Evolutionary conservation across 2,113 vertebrate genomes (phyloP), one percentile per base, ranked within the genome.

Genomic region (Strix uralensis): DNA sequence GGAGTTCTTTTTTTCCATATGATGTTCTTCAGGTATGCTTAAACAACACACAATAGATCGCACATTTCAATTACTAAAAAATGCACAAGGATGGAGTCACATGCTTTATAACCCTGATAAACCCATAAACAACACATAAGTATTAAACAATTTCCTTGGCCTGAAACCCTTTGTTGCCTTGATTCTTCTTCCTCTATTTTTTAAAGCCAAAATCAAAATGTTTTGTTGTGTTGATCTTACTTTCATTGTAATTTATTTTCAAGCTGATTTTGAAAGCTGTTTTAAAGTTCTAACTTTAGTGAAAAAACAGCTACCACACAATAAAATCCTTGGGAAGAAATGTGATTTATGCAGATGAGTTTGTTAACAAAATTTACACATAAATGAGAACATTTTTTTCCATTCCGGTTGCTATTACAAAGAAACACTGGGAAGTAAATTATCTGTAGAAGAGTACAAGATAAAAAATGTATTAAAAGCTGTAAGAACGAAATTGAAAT

Each of bases 301-400:
- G 82, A 90, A 93, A 97, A 97, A 90, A 84, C 62, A 59, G 36
- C 61, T 88, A 95, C 47, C 49, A n/a, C 93, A 86, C 94, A 97
- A 92, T 95, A 95, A 91, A 95, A 94, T 95, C 52, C 51, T 61
- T 49, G 29, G 88, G 84, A 96, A 82, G 81, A 95, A 97, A 97
- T 94, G 86, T 73, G 93, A 97, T 97, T 95, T 97, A 98, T 98
- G 98, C 79, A 98, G 94, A 98, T 96, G 77, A 90, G 47, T 96
- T 94, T 94, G 95, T 97, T 98, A 98, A 98, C 94, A 96, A 95
- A 98, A 98, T 98, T 98, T 98, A 97, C 98, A 98, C 98, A 97
- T 97, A 98, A 98, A 98, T 97, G 97, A 98, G 95, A 97, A 98
- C 96, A 81, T 92, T 97, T 97, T 96, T 97, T 97, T 96, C 96